Evolutionary conservation across 2,797 vertebrate genomes (phyloP), one percentile per base, ranked within the genome.

Genomic region (Anas georgica): DNA sequence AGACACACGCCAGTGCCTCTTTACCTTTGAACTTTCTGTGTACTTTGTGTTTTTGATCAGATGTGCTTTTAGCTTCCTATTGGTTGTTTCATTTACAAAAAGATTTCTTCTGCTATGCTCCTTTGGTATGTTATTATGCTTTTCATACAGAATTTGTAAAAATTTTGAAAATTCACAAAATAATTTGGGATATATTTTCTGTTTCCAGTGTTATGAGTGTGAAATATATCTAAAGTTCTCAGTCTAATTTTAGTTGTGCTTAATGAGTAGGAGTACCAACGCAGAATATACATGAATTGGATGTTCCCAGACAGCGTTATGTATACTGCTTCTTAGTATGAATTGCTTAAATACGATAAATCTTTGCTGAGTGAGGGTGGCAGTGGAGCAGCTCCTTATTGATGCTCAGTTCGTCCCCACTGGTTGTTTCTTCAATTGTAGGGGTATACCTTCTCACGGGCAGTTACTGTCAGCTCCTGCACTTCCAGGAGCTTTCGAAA

Each of bases 271-370:
- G 54, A 79, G n/a, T 64, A 45, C 13, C 10, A 62, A 21, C 6
- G 21, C 50, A 82, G 3, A 6, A 45, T 43, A 17, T 39, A 43
- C 12, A 20, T 91, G 1, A 77, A 50, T 22, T 39, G 31, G 16
- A 7, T 26, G 16, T 72, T 41, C 8, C 15, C 37, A 23, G 48
- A 39, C 29, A 28, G 16, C 50, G 9, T 74, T 74, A 7, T 0
- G 6, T 46, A 29, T 74, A 37, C 31, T 7, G 7, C 3, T 8
- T 77, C 66, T 48, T 5, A 45, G 14, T 0, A 0, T 54, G 52
- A 9, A 10, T 54, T 25, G 23, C 23, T 64, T 88, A 10, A 4
- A n/a, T 0, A 1, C 6, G 17, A 35, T 39, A 62, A 52, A 12
- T 46, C 39, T 83, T 82, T 10, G 11, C 39, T 52, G 25, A 63